Evolutionary conservation across 2,888 invertebrate species (phyloP).

Genomic region (Myopa testacea): DNA sequence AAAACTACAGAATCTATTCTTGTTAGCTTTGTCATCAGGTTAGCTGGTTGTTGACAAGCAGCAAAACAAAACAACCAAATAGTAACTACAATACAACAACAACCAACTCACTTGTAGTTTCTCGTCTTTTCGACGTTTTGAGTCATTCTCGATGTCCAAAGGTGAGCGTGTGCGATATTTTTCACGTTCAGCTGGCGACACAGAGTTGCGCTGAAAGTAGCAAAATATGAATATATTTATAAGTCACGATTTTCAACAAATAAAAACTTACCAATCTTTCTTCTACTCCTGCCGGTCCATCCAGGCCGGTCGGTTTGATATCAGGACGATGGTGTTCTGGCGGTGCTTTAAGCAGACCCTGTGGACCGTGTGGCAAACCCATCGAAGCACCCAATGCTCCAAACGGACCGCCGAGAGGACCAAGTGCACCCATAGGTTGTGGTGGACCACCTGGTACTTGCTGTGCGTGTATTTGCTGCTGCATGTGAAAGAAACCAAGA

Average conservation of each 20-base stretch:
- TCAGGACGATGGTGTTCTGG: conserved; percentile 69
- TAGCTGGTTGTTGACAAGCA: background rate
- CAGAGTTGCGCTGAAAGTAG: conserved; percentile 76
- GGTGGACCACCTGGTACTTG: conserved; percentile 77
- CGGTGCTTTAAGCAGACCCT: conserved; percentile 67
- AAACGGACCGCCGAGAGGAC: conserved; percentile 66
- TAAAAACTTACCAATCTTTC: conserved; percentile 71
- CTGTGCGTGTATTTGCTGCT: conserved; percentile 93
- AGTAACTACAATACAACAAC: conserved; percentile 35
- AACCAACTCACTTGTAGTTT: conserved; percentile 83
- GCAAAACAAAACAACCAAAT: background rate
- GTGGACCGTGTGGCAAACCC: conserved; percentile 68
- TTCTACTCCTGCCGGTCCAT: conserved; percentile 71
- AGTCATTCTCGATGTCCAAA: conserved; percentile 79
- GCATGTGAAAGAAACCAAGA: conserved; percentile 52
- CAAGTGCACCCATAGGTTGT: conserved; percentile 70
- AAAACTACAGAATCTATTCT: background rate
- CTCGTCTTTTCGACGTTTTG: conserved; percentile 87
- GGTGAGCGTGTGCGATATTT: conserved; percentile 87
- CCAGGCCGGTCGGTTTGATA: conserved; percentile 68
- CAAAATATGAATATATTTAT: conserved; percentile 40
- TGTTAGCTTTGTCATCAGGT: background rate
- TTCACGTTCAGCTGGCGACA: conserved; percentile 84
- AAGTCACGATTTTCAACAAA: background rate
- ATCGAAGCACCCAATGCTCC: conserved; percentile 68